These are phyloP conservation scores for Bucco capensis DNA, from an alignment of 2,113 vertebrate species.

Conservation along the genomic window DNA sequence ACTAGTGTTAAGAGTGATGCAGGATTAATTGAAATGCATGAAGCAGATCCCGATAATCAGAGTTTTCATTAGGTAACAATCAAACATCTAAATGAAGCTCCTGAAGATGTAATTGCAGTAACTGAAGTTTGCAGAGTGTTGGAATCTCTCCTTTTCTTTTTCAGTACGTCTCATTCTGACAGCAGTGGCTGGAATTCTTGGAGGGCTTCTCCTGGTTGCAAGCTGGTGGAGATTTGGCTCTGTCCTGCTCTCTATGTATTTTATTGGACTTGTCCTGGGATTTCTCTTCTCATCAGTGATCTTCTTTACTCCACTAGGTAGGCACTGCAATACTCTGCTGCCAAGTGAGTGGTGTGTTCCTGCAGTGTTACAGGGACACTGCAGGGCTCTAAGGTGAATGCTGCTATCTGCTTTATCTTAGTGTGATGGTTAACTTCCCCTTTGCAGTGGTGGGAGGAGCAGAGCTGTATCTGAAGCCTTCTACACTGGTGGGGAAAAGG, in stretches of 20 bases:
- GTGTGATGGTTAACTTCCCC: background rate
- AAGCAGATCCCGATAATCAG: background rate
- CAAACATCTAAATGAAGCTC: background rate
- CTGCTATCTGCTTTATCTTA: background rate
- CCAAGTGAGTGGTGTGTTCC: background rate
- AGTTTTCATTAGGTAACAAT: background rate
- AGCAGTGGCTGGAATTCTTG: constrained; percentile 74
- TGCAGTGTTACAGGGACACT: background rate
- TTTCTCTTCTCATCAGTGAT: constrained; percentile 77
- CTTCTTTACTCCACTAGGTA: constrained; percentile 92
- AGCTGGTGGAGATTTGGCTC: constrained; percentile 92
- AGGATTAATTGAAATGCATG: background rate
- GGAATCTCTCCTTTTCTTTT: background rate
- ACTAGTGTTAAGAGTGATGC: background rate
- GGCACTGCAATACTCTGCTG: background rate
- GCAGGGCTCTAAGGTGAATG: background rate
- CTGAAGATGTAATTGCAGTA: background rate
- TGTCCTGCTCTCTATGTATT: constrained; percentile 77
- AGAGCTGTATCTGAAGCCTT: background rate
- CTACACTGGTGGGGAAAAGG: background rate
- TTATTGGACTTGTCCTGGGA: constrained; percentile 85
- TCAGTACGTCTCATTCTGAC: constrained; percentile 83
- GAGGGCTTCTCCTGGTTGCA: constrained; percentile 82
- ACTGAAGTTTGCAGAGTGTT: background rate
- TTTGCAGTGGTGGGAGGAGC: background rate